Conservation (phyloP, 2,888 invertebrate genomes). For the Apocheima hispidaria region DNA sequence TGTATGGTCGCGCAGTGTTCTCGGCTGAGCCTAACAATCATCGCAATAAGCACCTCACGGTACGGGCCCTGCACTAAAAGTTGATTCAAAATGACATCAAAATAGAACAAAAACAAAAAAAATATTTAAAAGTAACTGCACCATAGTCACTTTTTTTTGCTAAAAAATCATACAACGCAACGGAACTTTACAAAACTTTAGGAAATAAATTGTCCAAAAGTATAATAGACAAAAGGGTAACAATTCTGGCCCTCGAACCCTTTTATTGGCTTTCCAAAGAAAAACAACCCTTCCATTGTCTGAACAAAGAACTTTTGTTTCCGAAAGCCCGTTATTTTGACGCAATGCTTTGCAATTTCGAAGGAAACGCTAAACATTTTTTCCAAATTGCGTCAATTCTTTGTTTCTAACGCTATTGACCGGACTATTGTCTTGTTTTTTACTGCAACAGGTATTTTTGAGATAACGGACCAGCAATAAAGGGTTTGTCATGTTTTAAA, state of each 20-base stretch:
- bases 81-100: slow-evolving; percentile 29
- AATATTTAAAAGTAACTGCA: too few relatives aligned
- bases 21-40: too few relatives aligned
- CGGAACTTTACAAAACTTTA: slow-evolving; percentile 57
- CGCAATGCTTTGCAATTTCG: slow-evolving; percentile 69
- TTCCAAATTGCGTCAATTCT: slow-evolving; percentile 43
- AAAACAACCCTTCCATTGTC: slow-evolving; percentile 82
- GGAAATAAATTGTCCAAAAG: slow-evolving; percentile 69
- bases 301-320: slow-evolving; percentile 69
- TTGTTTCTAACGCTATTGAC: slow-evolving; percentile 44
- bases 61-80: background rate
- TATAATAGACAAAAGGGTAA: slow-evolving; percentile 74
- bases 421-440: slow-evolving; percentile 28
- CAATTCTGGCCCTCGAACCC: slow-evolving; percentile 76
- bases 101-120: too few relatives aligned
- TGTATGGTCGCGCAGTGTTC: too few relatives aligned
- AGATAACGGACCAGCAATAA: slow-evolving; percentile 20
- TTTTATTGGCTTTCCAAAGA: slow-evolving; percentile 72
- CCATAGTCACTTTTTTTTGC: too few relatives aligned
- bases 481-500: slow-evolving; percentile 36
- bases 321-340: slow-evolving; percentile 72
- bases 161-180: slow-evolving; percentile 63
- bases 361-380: slow-evolving; percentile 61
- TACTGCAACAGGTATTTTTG: slow-evolving; percentile 47
- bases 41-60: too few relatives aligned